phyloP scores from a whole-genome alignment of 2,113 vertebrate species.

The Alethe diademata region DNA sequence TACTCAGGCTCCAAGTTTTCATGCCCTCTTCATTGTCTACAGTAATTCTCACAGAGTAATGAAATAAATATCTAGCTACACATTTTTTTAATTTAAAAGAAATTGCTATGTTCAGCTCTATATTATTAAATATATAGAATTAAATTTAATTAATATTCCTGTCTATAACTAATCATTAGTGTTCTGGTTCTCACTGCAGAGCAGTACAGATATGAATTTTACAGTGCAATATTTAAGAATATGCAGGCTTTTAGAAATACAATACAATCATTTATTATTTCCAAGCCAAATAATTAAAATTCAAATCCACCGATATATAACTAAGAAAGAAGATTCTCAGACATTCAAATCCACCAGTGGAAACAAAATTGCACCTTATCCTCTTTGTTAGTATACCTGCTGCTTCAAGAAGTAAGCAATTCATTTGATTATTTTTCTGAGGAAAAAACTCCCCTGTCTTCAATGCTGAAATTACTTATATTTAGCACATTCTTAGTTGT shows the following conservation, averaged over 20 bases:
- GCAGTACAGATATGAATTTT: background rate
- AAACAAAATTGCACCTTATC: background rate
- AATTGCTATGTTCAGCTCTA: background rate
- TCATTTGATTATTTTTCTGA: background rate
- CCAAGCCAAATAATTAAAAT: slow-evolving; percentile 27
- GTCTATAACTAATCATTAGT: background rate
- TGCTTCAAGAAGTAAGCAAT: background rate
- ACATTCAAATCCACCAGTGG: background rate
- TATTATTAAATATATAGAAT: background rate
- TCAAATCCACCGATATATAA: background rate
- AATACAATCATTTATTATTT: background rate
- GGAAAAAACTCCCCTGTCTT: background rate
- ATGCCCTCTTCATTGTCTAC: background rate
- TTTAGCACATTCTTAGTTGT: background rate
- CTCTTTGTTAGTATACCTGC: background rate
- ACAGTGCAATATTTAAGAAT: background rate
- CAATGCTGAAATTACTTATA: background rate
- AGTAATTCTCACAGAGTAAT: background rate
- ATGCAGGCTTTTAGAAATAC: background rate
- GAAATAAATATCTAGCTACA: background rate
- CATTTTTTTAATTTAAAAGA: background rate
- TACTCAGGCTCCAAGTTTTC: background rate
- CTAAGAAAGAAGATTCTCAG: background rate
- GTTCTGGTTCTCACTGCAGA: background rate
- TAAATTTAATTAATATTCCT: background rate